A percentile compares a stretch with the other conserved stretches of the same genome.
These are phyloP conservation scores for Poicephalus meyeri DNA, from an alignment of 2,113 vertebrate genomes.

Conservation along the genomic window DNA sequence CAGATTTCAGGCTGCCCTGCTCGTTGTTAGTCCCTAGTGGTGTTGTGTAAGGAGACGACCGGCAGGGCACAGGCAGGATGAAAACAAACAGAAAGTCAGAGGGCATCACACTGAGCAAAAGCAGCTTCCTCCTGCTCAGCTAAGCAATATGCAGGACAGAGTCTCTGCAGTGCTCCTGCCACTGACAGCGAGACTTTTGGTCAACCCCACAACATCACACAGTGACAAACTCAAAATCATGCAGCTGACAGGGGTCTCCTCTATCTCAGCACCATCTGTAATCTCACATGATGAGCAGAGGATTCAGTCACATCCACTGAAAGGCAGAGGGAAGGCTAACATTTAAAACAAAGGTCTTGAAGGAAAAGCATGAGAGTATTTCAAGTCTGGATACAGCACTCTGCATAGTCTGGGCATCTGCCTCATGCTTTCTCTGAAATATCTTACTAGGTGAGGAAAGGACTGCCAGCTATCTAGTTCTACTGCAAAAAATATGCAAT, in stretches of 20 bases:
- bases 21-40: fast-evolving
- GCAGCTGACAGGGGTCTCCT: not conserved
- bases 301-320: not conserved
- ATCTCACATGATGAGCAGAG: not conserved
- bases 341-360: not conserved
- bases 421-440: not conserved
- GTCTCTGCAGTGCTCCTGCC: not conserved
- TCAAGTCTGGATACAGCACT: not conserved
- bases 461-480: not conserved
- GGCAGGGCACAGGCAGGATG: not conserved
- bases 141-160: not conserved
- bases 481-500: not conserved
- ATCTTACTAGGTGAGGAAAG: not conserved
- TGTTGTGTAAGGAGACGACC: not conserved
- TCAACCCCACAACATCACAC: not conserved
- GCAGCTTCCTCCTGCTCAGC: not conserved
- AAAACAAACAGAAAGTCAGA: not conserved
- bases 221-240: not conserved
- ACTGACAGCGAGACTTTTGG: not conserved
- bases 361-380: not conserved
- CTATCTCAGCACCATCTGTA: not conserved
- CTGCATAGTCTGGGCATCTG: not conserved
- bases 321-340: not conserved
- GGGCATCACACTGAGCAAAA: not conserved
- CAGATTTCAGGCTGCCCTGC: not conserved